Base-by-base conservation (phyloP, 2,797 vertebrate genomes). In the Limnodromus scolopaceus region DNA sequence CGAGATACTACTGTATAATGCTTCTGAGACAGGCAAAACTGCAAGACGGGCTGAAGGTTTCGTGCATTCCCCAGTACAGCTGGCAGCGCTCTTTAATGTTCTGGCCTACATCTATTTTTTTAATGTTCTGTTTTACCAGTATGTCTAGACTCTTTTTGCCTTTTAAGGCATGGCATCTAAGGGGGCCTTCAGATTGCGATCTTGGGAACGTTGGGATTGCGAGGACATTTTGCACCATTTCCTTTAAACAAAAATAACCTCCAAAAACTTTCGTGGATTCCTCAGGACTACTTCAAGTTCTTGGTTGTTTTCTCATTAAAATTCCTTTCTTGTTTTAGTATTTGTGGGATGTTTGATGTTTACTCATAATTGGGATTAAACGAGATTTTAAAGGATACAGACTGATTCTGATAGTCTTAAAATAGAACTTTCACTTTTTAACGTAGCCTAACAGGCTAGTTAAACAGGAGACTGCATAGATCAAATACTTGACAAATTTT, bases 91-190 rank as follows among this genome's bases (percentile, higher is more conserved):
- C 84, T 76, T 85, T 54, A 9, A 80, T 28, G 38, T 45, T 78
- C 72, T 83, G 88, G 82, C 93, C 80, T 17, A 24, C 91, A 18
- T 51, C 66, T 94, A 71, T 60, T 57, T 72, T 66, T 79, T 57
- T 23, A 68, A 54, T 39, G 83, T 84, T 92, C 87, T 80, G 34
- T 86, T 93, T 91, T 87, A 78, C 95, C 95, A 74, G 79, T 32
- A 9, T 58, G 91, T 94, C 95, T 89, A 70, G 77, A 46, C 94
- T 94, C 71, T 82, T 95, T 96, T 96, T 96, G 88, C 96, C 97
- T 97, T 97, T 97, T 97, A 97, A 96, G 97, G 96, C 78, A 90
- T 96, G 96, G 95, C 95, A 96, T 97, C 96, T 80, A 61, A 28
- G 61, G 90, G 83, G 77, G 70, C 88, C 89, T 95, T 96, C 30